Percentiles rank a stretch among this genome's conserved stretches.
These are phyloP conservation scores for Xestia sexstrigata DNA, from an alignment of 2,888 invertebrate species.

Conservation along the genomic window DNA sequence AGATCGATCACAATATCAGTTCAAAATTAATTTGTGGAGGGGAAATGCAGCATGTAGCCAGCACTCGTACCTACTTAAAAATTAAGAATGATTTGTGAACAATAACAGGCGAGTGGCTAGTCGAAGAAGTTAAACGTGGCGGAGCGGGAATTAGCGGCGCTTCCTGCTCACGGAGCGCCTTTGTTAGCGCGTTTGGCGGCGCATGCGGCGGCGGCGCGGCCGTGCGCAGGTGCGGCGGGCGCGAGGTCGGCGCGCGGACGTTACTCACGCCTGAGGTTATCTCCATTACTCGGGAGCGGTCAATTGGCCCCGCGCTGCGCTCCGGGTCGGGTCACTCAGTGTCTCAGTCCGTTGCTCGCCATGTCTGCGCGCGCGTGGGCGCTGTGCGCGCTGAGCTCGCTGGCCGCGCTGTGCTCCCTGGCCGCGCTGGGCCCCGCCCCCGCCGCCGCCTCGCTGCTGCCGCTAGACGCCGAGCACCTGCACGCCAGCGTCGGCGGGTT, in stretches of 20 bases:
- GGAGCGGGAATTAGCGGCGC: conserved; percentile 65
- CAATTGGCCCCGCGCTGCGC: conserved; percentile 60
- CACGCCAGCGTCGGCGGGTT: conserved; percentile 94
- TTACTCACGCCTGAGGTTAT: conserved; percentile 63
- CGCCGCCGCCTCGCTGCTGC: conserved; percentile 78
- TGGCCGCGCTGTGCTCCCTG: conserved; percentile 21
- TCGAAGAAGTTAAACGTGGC: conserved; percentile 65
- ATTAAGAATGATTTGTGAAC: conserved; percentile 58
- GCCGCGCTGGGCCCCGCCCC: conserved; percentile 40
- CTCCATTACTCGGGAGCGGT: conserved; percentile 65
- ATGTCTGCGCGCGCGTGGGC: conserved; percentile 44
- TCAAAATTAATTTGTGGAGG: no score
- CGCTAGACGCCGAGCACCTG: conserved; percentile 85
- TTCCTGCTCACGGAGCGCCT: conserved; percentile 67
- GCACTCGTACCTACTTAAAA: conserved; percentile 15
- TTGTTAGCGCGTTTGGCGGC: conserved; percentile 61
- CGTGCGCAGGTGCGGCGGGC: conserved; percentile 49
- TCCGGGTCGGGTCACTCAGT: conserved; percentile 39
- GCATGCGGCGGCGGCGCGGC: conserved; percentile 44
- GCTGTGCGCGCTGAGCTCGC: conserved; percentile 32
- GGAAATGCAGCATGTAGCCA: background rate
- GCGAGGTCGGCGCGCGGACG: conserved; percentile 63
- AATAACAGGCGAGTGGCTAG: conserved; percentile 54
- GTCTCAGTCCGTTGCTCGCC: conserved; percentile 29
- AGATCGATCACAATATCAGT: no score